phyloP scores from a whole-genome alignment of 2,797 vertebrate species.

The Otus scops region DNA sequence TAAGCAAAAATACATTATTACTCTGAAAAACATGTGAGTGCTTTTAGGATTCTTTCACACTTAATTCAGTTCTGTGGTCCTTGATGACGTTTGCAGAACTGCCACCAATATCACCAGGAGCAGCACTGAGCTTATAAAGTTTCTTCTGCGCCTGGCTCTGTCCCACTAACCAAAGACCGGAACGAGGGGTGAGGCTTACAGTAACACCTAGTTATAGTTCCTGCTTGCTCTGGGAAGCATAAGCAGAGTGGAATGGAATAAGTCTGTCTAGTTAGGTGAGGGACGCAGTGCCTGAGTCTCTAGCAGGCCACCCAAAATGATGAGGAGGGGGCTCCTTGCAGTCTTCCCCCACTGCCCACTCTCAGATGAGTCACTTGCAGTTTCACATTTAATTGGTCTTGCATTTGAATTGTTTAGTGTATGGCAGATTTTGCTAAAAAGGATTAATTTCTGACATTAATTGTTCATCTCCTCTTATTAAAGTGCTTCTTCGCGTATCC shows the following conservation, averaged over 20 bases:
- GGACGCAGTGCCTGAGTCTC: neutral
- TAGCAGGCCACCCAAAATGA: neutral
- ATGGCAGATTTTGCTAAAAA: neutral
- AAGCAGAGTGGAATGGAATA: neutral
- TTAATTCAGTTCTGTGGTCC: neutral
- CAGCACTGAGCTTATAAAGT: neutral
- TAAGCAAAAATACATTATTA: neutral
- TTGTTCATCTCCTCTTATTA: neutral
- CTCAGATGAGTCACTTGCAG: neutral
- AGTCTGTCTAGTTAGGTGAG: neutral
- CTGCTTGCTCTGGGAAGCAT: neutral
- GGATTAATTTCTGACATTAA: neutral
- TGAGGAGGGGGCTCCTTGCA: neutral
- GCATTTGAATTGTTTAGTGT: neutral
- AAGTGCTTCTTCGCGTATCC: neutral
- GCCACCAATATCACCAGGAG: accelerated
- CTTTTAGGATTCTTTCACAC: neutral
- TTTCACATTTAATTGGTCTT: neutral
- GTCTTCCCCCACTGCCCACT: neutral
- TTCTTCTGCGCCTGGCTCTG: neutral
- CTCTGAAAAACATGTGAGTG: neutral
- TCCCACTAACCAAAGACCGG: neutral
- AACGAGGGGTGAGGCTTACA: neutral
- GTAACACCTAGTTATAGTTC: neutral
- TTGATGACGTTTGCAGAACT: neutral